Percentiles rank a stretch among this genome's conserved stretches.
Evolutionary conservation across 2,797 vertebrate species (phyloP).

Genomic region (Aplochiton taeniatus): DNA sequence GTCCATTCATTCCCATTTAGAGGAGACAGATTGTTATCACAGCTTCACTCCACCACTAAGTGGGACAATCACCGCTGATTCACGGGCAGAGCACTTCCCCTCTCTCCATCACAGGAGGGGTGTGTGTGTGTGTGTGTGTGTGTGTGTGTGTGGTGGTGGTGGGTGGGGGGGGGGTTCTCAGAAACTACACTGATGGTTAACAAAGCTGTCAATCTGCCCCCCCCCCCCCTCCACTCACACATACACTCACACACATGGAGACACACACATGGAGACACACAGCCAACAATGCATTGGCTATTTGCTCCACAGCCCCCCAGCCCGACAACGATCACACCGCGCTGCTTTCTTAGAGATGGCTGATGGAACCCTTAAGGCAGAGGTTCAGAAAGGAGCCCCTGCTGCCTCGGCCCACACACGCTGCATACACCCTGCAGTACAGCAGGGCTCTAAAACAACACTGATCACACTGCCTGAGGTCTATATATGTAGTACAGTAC

Average conservation of each 20-base stretch:
- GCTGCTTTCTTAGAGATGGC: conserved; percentile 15
- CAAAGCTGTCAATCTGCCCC: conserved; percentile 21
- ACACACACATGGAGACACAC: conserved; percentile 12
- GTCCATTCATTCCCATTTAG: too few species aligned
- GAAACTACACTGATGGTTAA: conserved; percentile 21
- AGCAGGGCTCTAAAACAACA: too few species aligned
- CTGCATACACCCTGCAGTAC: too few species aligned
- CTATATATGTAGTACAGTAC: too few species aligned
- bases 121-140: too few species aligned
- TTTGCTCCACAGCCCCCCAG: conserved; percentile 14
- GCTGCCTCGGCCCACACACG: too few species aligned
- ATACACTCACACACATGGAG: conserved; percentile 1
- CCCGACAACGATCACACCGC: conserved; percentile 50
- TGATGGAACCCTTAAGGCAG: conserved; percentile 47
- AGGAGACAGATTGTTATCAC: conserved; percentile 26
- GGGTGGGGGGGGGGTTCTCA: conserved; percentile 7
- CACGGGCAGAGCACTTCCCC: not conserved
- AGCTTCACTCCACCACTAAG: conserved; percentile 7
- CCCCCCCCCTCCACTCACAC: conserved; percentile 22
- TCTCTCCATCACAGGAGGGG: not conserved
- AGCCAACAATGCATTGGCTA: too few species aligned
- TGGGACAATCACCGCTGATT: conserved; percentile 1
- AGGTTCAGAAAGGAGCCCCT: too few species aligned
- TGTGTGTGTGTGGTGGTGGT: too few species aligned
- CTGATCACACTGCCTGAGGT: too few species aligned